Base-by-base conservation (phyloP, 2,113 vertebrate genomes). In the Hystrix cristata region DNA sequence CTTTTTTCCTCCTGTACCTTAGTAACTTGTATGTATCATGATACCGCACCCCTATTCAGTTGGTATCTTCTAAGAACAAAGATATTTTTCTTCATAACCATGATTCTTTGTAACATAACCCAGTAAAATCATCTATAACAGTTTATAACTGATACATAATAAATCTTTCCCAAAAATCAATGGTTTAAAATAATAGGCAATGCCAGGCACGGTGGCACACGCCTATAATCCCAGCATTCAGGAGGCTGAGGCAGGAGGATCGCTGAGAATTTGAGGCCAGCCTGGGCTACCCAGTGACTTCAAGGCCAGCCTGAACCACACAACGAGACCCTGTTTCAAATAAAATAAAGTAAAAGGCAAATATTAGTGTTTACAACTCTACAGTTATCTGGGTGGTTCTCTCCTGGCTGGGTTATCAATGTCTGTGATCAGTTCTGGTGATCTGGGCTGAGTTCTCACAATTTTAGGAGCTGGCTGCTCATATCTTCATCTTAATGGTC, bases 141-240 rank as follows among this genome's bases (percentile, higher is more conserved):
- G 51, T 76, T 76, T 74, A 94, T 6, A 94, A 84, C 15, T 94
- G 57, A 57, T 43, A 1, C 7, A 25, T 48, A 93, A 80, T 55
- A 85, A 96, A 91, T 60, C n/a, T 92, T 46, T n/a, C 67, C 43
- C 67, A n/a, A 86, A 95, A 34, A 51, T 94, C 78, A 92, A 57
- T 64, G 11, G 46, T 34, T 84, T 88, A 88, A 65, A 65, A 65
- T 31, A 65, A 65, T 11, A 65, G 29, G 29, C 38, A 38, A 38
- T 38, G 38, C 38, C 38, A 38, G 38, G 38, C 38, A 38, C 38
- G 38, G 38, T 38, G 38, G 38, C 38, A 38, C 38, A 38, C 38
- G 38, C 38, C 2, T 38, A 38, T 38, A 38, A 38, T 38, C 38
- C 38, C 38, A 38, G 38, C 38, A 38, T 38, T 38, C 38, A 38